Percentiles rank a stretch among this genome's conserved stretches.
Evolutionary conservation across 2,888 invertebrate species (phyloP).

Genomic region (Leptarthrus brevirostris): DNA sequence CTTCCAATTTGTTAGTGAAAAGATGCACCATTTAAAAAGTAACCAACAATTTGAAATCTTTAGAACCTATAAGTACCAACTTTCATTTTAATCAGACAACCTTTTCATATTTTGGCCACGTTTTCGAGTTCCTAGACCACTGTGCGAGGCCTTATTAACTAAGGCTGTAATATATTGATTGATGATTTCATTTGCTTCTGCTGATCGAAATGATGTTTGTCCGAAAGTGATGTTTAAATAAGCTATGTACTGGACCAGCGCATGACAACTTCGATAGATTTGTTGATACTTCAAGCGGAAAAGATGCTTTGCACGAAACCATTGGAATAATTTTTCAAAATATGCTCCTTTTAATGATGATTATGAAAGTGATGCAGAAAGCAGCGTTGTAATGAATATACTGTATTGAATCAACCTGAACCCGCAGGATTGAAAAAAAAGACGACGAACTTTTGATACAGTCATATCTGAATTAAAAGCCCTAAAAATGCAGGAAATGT

Average conservation of each 20-base stretch:
- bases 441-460: constrained; percentile 38
- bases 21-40: no score
- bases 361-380: background rate
- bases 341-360: constrained; percentile 11
- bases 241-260: constrained; percentile 58
- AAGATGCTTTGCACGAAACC: no score
- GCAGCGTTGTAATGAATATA: background rate
- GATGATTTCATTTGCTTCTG: constrained; percentile 56
- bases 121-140: no score
- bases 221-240: constrained; percentile 55
- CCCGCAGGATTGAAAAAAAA: constrained; percentile 12
- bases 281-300: constrained; percentile 60
- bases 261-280: constrained; percentile 59
- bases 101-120: no score
- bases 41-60: no score
- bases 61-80: no score
- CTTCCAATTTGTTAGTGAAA: no score
- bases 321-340: constrained; percentile 58
- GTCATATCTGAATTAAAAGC: no score
- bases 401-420: background rate
- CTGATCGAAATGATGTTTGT: constrained; percentile 54
- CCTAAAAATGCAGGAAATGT: no score
- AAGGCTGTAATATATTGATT: no score
- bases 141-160: no score
- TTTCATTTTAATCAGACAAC: no score